A percentile compares a stretch with the other conserved stretches of the same genome.
These are phyloP conservation scores for Gymnoscelis rufifasciata DNA, from an alignment of 2,888 invertebrate genomes.

Conservation along the genomic window DNA sequence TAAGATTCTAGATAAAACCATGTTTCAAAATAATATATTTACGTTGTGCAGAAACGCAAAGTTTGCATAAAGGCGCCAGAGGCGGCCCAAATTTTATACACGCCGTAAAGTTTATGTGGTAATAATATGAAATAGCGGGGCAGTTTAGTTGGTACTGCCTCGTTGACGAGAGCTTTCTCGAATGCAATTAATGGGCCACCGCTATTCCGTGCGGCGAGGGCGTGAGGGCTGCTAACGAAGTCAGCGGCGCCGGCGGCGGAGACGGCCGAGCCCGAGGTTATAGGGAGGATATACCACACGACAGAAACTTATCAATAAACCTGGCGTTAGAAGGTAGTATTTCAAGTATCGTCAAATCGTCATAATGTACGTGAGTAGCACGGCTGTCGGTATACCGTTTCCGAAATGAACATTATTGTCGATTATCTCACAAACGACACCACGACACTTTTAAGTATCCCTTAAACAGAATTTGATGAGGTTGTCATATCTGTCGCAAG, in stretches of 20 bases:
- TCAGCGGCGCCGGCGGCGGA: too few species aligned
- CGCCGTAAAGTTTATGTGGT: conserved; percentile 8
- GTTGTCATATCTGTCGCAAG: conserved; percentile 23
- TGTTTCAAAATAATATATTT: conserved; percentile 12
- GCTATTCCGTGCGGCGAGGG: conserved; percentile 13
- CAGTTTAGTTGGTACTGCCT: background rate
- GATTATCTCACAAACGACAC: background rate
- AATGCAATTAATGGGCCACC: conserved; percentile 11
- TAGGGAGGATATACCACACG: too few species aligned
- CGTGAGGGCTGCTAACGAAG: conserved; percentile 7
- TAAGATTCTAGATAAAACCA: background rate
- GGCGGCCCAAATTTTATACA: conserved; percentile 4
- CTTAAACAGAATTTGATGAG: conserved; percentile 6
- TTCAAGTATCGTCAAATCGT: too few species aligned
- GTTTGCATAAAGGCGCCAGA: background rate
- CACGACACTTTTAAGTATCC: background rate
- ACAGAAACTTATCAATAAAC: too few species aligned
- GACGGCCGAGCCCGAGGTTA: too few species aligned
- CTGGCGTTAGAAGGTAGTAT: too few species aligned
- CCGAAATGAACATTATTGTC: too few species aligned
- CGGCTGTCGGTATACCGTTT: too few species aligned
- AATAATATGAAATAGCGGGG: conserved; percentile 1
- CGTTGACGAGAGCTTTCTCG: conserved; percentile 1
- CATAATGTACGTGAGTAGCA: too few species aligned
- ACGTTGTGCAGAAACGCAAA: conserved; percentile 8